Base-by-base conservation (phyloP, 2,797 vertebrate species). In the Tenualosa thibaudeaui region DNA sequence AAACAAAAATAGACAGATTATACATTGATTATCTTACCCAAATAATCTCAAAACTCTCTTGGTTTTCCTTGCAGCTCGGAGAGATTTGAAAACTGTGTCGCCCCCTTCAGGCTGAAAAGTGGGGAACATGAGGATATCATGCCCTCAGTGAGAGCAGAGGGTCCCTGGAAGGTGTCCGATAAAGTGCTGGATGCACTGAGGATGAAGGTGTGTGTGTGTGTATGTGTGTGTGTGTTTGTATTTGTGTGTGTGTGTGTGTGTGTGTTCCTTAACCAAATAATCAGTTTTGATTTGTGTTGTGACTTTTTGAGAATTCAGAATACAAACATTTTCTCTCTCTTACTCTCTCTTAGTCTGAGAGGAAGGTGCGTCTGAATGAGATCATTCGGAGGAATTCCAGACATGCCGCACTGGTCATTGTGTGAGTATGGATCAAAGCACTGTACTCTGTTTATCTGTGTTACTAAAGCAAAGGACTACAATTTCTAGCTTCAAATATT, bases 371-470 rank as follows among this genome's bases (percentile, higher is more conserved):
- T 68, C 88, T 96, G 91, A 95, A 95, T 50, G 95, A 96, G 91
- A 94, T 95, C 26, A 94, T 96, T 26, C 88, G 93, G 65, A 92
- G 91, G 81, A 95, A 96, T 89, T 96, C 95, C 7, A 90, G 90
- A 53, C 90, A 94, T 0, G 92, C 94, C 2, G 93, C 94, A 43
- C 93, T 96, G 8, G 91, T 95, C 50, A 90, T 95, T 86, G 92
- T 94, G 95, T 95, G 90, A 96, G 95, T 95, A 88, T 65, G 22
- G 54, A 78, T 86, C 82, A n/a, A 15, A 40, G 71, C 0, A 37
- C 4, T 71, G 2, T 40, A 10, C n/a, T 26, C 12, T 65, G 62
- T 71, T 15, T 15, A 26, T 37, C 26, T 22, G 19, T 12, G 24
- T 31, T 12, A 65, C 62, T 15, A 13, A 2, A 31, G 62, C 26